Percentiles rank a stretch among this genome's conserved stretches.
phyloP scores from a whole-genome alignment of 1,140 invertebrate genomes.

The Cyphomyrmex costatus region DNA sequence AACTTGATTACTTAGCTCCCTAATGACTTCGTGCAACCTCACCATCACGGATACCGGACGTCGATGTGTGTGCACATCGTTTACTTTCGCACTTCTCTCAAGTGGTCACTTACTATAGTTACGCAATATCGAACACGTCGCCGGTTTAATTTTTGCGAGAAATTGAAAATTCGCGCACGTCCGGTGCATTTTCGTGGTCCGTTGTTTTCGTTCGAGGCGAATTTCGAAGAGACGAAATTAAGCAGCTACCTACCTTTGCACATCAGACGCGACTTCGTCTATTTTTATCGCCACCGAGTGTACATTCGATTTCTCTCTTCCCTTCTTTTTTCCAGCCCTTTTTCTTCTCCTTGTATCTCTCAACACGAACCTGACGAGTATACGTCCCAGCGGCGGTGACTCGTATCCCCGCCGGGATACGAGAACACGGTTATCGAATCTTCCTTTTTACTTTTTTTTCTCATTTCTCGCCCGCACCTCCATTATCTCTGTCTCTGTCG shows the following conservation, averaged over 20 bases:
- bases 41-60: slow-evolving; percentile 18
- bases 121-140: slow-evolving; percentile 33
- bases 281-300: slow-evolving; percentile 30
- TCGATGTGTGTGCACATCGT: background rate
- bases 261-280: slow-evolving; percentile 19
- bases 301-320: slow-evolving; percentile 32
- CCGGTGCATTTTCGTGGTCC: slow-evolving; percentile 23
- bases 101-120: slow-evolving; percentile 19
- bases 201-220: slow-evolving; percentile 29
- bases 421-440: slow-evolving; percentile 49
- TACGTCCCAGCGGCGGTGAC: background rate
- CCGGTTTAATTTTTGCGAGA: slow-evolving; percentile 18
- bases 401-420: slow-evolving; percentile 22
- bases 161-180: slow-evolving; percentile 9
- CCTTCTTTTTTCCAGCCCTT: slow-evolving; percentile 42
- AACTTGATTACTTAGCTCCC: background rate
- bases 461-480: background rate
- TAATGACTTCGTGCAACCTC: background rate
- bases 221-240: slow-evolving; percentile 42
- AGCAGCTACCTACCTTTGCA: slow-evolving; percentile 8
- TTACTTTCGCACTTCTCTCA: slow-evolving; percentile 48
- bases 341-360: background rate
- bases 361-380: slow-evolving; percentile 3
- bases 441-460: slow-evolving; percentile 1
- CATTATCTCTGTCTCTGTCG: slow-evolving; percentile 29